Conservation (phyloP, 2,113 vertebrate genomes). For the Pongo pygmaeus region DNA sequence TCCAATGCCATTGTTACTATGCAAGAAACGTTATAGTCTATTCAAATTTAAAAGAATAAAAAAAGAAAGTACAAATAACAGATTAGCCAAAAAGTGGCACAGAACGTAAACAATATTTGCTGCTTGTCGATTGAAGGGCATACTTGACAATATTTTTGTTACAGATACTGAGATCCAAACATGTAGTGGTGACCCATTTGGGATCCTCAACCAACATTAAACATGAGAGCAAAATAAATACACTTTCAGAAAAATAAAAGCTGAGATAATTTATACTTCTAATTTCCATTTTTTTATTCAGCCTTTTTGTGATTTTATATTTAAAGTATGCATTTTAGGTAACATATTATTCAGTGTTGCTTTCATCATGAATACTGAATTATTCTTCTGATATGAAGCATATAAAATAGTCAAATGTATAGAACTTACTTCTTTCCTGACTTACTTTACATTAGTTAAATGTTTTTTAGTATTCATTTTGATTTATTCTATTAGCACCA, state of each 20-base stretch:
- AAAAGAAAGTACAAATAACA: not conserved
- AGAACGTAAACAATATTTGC: not conserved
- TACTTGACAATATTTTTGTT: not conserved
- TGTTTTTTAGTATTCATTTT: not conserved
- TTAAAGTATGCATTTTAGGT: not conserved
- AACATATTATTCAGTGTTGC: not conserved
- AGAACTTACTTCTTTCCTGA: not conserved
- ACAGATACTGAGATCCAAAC: not conserved
- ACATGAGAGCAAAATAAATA: not conserved
- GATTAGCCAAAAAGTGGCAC: not conserved
- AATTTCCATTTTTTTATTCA: not conserved
- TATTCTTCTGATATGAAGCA: no score
- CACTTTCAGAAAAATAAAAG: not conserved
- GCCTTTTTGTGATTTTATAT: not conserved
- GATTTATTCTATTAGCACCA: not conserved
- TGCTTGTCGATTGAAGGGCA: not conserved
- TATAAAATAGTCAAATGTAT: no score
- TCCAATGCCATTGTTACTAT: not conserved
- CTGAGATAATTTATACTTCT: not conserved
- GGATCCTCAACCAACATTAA: not conserved
- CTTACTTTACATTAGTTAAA: not conserved
- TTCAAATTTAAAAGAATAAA: not conserved
- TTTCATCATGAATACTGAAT: not conserved
- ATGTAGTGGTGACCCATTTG: not conserved
- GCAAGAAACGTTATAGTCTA: not conserved